A percentile compares a stretch with the other conserved stretches of the same genome.
phyloP scores from a whole-genome alignment of 1,140 invertebrate species.

The Drosophila varians region DNA sequence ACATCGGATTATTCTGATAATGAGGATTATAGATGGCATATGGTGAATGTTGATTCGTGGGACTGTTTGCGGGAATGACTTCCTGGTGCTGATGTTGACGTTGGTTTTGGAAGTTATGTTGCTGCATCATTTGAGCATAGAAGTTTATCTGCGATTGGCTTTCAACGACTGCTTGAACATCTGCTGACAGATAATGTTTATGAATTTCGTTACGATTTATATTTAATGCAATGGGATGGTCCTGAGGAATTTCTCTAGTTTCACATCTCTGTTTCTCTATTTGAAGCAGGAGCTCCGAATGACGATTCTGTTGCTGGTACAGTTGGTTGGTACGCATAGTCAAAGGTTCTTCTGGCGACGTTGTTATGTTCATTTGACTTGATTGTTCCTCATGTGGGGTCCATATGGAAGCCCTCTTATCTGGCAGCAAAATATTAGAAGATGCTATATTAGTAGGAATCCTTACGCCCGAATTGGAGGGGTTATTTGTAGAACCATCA shows the following conservation, averaged over 20 bases:
- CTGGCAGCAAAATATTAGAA: slow-evolving; percentile 64
- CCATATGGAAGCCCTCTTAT: slow-evolving; percentile 52
- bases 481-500: slow-evolving; percentile 74
- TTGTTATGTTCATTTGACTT: not conserved
- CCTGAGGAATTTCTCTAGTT: slow-evolving; percentile 30
- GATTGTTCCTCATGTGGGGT: slow-evolving; percentile 58
- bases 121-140: slow-evolving; percentile 53
- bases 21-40: slow-evolving; percentile 55
- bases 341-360: slow-evolving; percentile 11
- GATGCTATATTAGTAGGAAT: slow-evolving; percentile 68
- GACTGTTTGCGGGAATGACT: slow-evolving; percentile 40
- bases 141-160: slow-evolving; percentile 32
- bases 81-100: slow-evolving; percentile 42
- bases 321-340: slow-evolving; percentile 17
- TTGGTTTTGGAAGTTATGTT: slow-evolving; percentile 57
- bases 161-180: slow-evolving; percentile 27
- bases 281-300: slow-evolving; percentile 55
- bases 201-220: slow-evolving; percentile 32
- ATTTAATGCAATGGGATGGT: slow-evolving; percentile 38
- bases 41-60: slow-evolving; percentile 42
- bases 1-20: slow-evolving; percentile 56
- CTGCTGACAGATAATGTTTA: slow-evolving; percentile 34
- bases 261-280: slow-evolving; percentile 50
- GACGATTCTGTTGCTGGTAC: slow-evolving; percentile 43
- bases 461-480: slow-evolving; percentile 66